Percentiles rank a stretch among this genome's conserved stretches.
Conservation (phyloP, 2,888 invertebrate genomes). For the Syrista parreyssii region DNA sequence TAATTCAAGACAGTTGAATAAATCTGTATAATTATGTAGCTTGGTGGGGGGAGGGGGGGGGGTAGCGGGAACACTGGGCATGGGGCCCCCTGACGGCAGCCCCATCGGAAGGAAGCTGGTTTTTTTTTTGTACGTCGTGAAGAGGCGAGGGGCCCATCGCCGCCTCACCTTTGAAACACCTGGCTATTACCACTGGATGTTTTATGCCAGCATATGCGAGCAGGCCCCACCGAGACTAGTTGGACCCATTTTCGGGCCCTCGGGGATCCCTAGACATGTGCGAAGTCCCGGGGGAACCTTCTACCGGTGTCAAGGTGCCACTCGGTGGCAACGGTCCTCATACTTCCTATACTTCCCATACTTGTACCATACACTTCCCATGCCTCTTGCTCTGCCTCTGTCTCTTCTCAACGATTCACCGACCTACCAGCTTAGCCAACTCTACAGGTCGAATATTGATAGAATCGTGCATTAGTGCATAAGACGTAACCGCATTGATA, state of each 20-base stretch:
- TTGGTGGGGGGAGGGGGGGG: conserved; percentile 32
- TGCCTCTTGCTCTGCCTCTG: too few species aligned
- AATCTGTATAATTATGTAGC: conserved; percentile 50
- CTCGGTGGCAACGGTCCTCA: not conserved
- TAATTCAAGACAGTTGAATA: conserved; percentile 40
- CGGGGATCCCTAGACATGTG: conserved; percentile 54
- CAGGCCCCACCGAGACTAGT: conserved; percentile 64
- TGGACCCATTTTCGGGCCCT: conserved; percentile 60
- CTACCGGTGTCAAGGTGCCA: conserved; percentile 1
- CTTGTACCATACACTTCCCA: too few species aligned
- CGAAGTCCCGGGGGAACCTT: conserved; percentile 32
- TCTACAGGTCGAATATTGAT: too few species aligned
- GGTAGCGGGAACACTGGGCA: not conserved
- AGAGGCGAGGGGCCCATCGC: conserved; percentile 20
- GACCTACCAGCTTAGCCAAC: too few species aligned
- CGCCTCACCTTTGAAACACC: conserved; percentile 64
- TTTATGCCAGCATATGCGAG: conserved; percentile 59
- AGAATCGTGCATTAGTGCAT: too few species aligned
- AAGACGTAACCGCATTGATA: too few species aligned
- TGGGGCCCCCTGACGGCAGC: conserved; percentile 15
- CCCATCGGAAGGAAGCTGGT: conserved; percentile 59
- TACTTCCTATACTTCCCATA: not conserved
- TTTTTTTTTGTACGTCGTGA: conserved; percentile 46
- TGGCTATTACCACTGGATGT: conserved; percentile 62
- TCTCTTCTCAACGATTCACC: too few species aligned